These are phyloP conservation scores for Cryptophagus acutangulus DNA, from an alignment of 2,888 invertebrate species.

Conservation along the genomic window DNA sequence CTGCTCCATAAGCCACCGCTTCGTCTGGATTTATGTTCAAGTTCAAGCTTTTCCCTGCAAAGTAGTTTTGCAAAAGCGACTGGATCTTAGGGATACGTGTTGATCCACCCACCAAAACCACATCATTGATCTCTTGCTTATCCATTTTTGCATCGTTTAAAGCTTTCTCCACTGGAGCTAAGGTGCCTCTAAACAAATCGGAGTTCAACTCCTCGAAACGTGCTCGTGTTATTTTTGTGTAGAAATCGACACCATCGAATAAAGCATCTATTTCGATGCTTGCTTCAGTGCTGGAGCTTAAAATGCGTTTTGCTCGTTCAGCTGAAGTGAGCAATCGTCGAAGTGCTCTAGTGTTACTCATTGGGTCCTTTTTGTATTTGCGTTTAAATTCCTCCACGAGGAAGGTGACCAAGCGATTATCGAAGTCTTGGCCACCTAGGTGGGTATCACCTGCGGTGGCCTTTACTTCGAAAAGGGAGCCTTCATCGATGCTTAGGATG, in stretches of 20 bases:
- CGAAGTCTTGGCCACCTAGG: conserved; percentile 69
- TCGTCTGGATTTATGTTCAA: conserved; percentile 76
- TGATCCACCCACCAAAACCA: conserved; percentile 78
- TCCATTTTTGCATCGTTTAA: conserved; percentile 72
- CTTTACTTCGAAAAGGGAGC: conserved; percentile 78
- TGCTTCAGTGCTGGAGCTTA: conserved; percentile 52
- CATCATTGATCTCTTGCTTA: conserved; percentile 69
- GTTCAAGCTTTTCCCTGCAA: conserved; percentile 67
- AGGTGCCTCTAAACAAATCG: conserved; percentile 66
- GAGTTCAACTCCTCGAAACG: conserved; percentile 72
- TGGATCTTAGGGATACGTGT: conserved; percentile 78
- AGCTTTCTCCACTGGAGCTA: conserved; percentile 75
- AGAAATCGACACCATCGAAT: conserved; percentile 52
- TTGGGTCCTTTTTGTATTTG: conserved; percentile 50
- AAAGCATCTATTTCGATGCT: conserved; percentile 52
- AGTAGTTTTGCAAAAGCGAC: conserved; percentile 70
- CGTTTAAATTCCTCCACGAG: conserved; percentile 56
- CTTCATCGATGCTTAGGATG: conserved; percentile 74
- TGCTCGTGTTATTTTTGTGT: conserved; percentile 69
- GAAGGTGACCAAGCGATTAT: conserved; percentile 55
- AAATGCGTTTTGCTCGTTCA: conserved; percentile 51
- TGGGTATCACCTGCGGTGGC: conserved; percentile 83
- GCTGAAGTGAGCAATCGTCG: conserved; percentile 51
- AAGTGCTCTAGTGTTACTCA: conserved; percentile 46
- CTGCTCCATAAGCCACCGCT: conserved; percentile 74